Percentiles rank a stretch among this genome's conserved stretches.
phyloP scores from a whole-genome alignment of 2,888 invertebrate species.

The Ophraella communa region DNA sequence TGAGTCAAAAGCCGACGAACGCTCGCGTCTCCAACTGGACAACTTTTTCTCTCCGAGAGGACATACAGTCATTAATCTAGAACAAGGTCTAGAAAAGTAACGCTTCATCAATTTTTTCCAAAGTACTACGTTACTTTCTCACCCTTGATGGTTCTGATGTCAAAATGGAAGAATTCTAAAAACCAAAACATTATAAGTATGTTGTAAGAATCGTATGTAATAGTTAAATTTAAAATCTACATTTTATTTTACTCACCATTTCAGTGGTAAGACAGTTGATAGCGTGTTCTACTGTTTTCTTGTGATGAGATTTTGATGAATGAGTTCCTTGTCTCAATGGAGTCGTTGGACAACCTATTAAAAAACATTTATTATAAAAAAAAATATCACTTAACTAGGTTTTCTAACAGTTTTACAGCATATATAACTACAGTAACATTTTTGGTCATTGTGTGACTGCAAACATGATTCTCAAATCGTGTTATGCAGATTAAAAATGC shows the following conservation, averaged over 20 bases:
- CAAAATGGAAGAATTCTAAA: conserved; percentile 29
- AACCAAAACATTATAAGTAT: too few relatives aligned
- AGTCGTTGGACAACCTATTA: conserved; percentile 69
- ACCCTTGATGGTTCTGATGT: conserved; percentile 22
- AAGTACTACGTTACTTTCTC: conserved; percentile 26
- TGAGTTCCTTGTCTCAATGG: conserved; percentile 62
- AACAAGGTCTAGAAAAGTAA: conserved; percentile 14
- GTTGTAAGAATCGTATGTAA: too few relatives aligned
- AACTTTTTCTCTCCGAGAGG: neutral
- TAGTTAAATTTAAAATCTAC: too few relatives aligned
- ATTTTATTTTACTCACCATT: conserved; percentile 77
- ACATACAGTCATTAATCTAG: conserved; percentile 1
- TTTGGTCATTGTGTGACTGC: too few relatives aligned
- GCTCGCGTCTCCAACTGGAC: conserved; percentile 16
- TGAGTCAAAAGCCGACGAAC: conserved; percentile 12
- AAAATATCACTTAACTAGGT: neutral
- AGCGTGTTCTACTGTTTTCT: conserved; percentile 72
- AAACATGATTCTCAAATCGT: too few relatives aligned
- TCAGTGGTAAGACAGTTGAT: conserved; percentile 83
- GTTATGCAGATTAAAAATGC: too few relatives aligned
- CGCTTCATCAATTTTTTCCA: conserved; percentile 19
- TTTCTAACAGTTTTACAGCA: neutral
- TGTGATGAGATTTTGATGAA: conserved; percentile 60
- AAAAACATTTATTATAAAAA: conserved; percentile 24
- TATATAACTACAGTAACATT: too few relatives aligned